Conservation (phyloP, 2,113 vertebrate species). For the Laterallus jamaicensis region DNA sequence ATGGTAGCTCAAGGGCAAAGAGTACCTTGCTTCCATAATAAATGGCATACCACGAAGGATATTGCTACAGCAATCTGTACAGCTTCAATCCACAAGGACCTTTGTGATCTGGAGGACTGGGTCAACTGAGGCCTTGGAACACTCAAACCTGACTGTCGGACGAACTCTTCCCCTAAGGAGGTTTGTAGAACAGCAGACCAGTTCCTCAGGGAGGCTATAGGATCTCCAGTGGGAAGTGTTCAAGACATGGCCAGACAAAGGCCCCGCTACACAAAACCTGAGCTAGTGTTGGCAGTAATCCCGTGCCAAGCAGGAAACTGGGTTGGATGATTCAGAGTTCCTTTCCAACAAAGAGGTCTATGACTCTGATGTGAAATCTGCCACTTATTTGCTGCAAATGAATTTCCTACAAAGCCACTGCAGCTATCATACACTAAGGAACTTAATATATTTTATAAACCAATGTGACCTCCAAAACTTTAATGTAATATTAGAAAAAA, state of each 20-base stretch:
- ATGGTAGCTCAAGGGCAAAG: not conserved
- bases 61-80: not conserved
- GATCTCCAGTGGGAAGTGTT: not conserved
- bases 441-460: not conserved
- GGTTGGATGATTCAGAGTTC: not conserved
- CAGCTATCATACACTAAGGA: not conserved
- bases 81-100: not conserved
- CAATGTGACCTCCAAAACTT: not conserved
- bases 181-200: not conserved
- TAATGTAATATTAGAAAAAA: not conserved
- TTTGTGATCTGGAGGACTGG: not conserved
- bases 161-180: not conserved
- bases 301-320: not conserved
- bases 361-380: not conserved
- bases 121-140: not conserved
- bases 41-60: rapidly evolving
- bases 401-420: not conserved
- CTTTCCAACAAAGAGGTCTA: not conserved
- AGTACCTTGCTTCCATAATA: not conserved
- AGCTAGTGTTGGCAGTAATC: not conserved
- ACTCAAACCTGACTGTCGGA: not conserved
- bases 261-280: not conserved
- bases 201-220: not conserved
- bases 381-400: not conserved
- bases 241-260: not conserved